Conservation (phyloP, 1,140 invertebrate species). For the Galendromus occidentalis region DNA sequence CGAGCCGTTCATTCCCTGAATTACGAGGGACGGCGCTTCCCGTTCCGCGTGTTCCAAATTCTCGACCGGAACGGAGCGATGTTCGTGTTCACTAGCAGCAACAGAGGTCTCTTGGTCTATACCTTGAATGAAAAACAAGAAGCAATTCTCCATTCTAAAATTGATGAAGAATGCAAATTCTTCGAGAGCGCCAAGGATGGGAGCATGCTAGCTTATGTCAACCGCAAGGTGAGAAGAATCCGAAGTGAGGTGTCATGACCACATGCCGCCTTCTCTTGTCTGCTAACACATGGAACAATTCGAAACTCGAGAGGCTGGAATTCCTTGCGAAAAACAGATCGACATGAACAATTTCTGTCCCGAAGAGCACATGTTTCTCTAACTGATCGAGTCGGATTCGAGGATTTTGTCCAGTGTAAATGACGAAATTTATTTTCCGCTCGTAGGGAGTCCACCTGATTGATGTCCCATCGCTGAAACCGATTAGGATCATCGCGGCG, state of each 20-base stretch:
- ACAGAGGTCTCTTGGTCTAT: not conserved
- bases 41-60: too few relatives aligned
- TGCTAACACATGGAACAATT: not conserved
- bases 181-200: not conserved
- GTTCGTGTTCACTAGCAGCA: not conserved
- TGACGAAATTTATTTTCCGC: not conserved
- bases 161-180: constrained; percentile 4
- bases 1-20: too few relatives aligned
- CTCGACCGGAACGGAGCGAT: not conserved
- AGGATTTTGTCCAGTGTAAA: not conserved
- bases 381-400: not conserved
- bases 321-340: too few relatives aligned
- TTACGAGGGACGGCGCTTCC: too few relatives aligned
- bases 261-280: not conserved
- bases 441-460: not conserved
- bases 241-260: not conserved
- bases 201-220: not conserved
- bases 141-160: not conserved
- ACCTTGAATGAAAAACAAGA: not conserved
- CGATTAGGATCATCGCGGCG: not conserved
- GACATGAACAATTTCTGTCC: not conserved
- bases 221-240: not conserved
- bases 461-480: not conserved
- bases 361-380: not conserved
- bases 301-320: too few relatives aligned